Base-by-base conservation (phyloP, 2,888 invertebrate genomes). In the Suillia variegata region DNA sequence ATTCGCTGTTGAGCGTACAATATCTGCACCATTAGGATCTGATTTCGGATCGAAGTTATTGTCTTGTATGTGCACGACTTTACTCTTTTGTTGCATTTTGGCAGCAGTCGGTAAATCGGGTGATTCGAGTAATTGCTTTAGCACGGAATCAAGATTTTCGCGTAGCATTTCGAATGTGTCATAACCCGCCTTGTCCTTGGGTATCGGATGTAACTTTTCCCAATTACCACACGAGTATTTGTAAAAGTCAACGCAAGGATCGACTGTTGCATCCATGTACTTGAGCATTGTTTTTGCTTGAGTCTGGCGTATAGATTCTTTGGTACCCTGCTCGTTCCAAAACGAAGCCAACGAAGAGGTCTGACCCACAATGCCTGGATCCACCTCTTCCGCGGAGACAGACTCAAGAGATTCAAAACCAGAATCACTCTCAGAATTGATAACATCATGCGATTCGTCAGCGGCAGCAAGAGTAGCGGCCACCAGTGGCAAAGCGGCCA, bases 81-180 rank as follows among this genome's bases (percentile, higher is more conserved):
- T 66, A 0, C 58, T 57, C 22, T 62, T 63, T 1, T 50, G 17
- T 49, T 18, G 50, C 1, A 17, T 24, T 31, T n/a, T 4, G n/a
- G 20, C 2, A n/a, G 20, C 63, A 62, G 12, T 59, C 50, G 12
- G 58, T 22, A 2, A 49, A 13, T 48, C 15, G 2, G n/a, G 50
- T 10, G 85, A 84, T 67, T 89, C 87, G 24, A 92, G 80, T 13
- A 92, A 80, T 66, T 89, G 87, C 73, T 85, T 87, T 47, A 93
- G 79, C 1, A 90, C 88, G 0, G 85, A 75, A 74, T 92, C 91
- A 50, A 93, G 82, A 69, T 91, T 92, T 83, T 94, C 93, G 68
- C 93, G 85, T 5, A 96, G 83, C 85, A 93, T 92, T 83, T 94
- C 94, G 78, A 96, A 96, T 0, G 93, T 95, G 70, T 94, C 94